Evolutionary conservation across 2,888 invertebrate species (phyloP).

Genomic region (Epinotia nisella): DNA sequence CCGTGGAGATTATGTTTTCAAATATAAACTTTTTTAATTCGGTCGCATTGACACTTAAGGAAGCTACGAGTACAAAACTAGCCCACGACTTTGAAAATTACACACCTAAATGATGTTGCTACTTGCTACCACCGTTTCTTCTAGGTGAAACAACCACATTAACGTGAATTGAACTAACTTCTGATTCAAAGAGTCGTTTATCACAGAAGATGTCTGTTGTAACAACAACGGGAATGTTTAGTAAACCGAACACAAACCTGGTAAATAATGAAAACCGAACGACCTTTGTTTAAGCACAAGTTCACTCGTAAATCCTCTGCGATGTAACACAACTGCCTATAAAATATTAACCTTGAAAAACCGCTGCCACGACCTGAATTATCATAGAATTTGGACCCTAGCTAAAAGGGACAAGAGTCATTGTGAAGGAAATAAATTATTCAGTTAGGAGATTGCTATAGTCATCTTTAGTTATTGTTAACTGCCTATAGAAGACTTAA

Average conservation of each 20-base stretch:
- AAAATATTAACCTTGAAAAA: slow-evolving; percentile 9
- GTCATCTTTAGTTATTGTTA: slow-evolving; percentile 20
- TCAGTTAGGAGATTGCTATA: not conserved
- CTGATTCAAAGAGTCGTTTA: slow-evolving; percentile 29
- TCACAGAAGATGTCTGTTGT: slow-evolving; percentile 38
- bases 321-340: slow-evolving; percentile 38
- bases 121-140: too few species aligned
- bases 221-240: slow-evolving; percentile 27
- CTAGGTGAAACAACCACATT: not conserved
- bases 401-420: not conserved
- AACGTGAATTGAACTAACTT: slow-evolving; percentile 19
- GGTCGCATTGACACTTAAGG: too few species aligned
- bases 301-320: slow-evolving; percentile 38
- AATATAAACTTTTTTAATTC: too few species aligned
- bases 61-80: too few species aligned
- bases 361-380: not conserved
- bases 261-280: slow-evolving; percentile 44
- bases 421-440: not conserved
- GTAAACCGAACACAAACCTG: slow-evolving; percentile 41
- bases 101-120: too few species aligned
- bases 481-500: slow-evolving; percentile 10
- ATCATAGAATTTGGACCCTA: not conserved
- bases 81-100: too few species aligned
- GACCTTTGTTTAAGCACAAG: slow-evolving; percentile 44
- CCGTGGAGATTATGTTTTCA: too few species aligned